Base-by-base conservation (phyloP, 2,888 invertebrate genomes). In the Agelastica alni region DNA sequence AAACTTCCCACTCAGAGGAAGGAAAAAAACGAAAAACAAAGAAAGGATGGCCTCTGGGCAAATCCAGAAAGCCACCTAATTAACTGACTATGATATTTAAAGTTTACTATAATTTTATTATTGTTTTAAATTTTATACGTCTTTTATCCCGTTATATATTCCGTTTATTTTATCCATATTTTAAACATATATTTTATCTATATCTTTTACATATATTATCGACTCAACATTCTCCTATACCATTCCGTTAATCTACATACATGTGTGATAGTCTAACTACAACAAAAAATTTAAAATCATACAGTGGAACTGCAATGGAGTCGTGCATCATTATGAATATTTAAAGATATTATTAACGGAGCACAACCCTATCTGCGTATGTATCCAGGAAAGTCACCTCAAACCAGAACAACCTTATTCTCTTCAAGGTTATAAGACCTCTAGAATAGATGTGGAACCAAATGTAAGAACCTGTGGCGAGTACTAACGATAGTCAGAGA, bases 301-400 rank as follows among this genome's bases (percentile, higher is more conserved):
- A 16, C 41, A 47, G n/a, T 53, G 53, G 47, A 53, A 47, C 17
- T 47, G 46, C 36, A 47, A 43, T 13, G 53, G 53, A 9, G 32
- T 28, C 14, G 37, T 32, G 17, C 4, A 4, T 4, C 41, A 47
- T 30, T 47, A 51, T 13, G 9, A 13, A 2, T 43, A 51, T 17
- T 13, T 52, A 2, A 45, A 52, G 46, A 17, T 17, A 30, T 6
- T 52, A 7, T 4, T 52, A 12, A 2, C 22, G 13, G 46, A 52
- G 9, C 7, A 44, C 7, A 4, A 13, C 7, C 46, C 45, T 1
- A 30, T 51, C 10, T 51, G 51, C 12, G 5, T 52, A 17, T 37
- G 16, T 16, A 26, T 46, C 3, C 53, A 57, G 28, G 47, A 57
- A 28, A 52, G 49, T 3, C 56, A 53, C 18, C 39, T 53, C 1